A percentile compares a stretch with the other conserved stretches of the same genome.
Conservation (phyloP, 1,140 invertebrate species). For the Trichonephila clavipes region DNA sequence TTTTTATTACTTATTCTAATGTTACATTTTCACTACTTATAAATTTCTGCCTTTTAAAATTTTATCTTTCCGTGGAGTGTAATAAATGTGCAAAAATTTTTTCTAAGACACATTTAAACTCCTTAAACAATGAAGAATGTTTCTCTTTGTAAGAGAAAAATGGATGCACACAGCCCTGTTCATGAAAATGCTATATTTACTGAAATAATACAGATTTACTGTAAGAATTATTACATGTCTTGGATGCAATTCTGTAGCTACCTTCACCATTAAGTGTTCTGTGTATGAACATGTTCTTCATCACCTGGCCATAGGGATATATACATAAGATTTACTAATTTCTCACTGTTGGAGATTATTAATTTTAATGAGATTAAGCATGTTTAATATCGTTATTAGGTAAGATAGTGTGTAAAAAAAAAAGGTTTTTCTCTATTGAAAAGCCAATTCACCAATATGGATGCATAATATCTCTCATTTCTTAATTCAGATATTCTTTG, state of each 20-base stretch:
- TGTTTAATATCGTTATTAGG: no score
- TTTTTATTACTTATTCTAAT: constrained; percentile 58
- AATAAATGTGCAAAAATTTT: constrained; percentile 52
- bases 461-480: no score
- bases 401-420: no score
- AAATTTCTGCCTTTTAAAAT: constrained; percentile 64
- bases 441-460: no score
- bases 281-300: neutral
- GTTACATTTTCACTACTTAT: constrained; percentile 61
- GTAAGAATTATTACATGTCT: neutral
- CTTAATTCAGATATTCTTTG: no score
- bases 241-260: constrained; percentile 14
- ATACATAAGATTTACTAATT: no score
- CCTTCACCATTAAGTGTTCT: constrained; percentile 2
- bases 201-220: constrained; percentile 4
- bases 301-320: neutral
- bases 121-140: neutral
- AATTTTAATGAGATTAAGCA: no score
- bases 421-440: no score
- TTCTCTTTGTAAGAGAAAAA: constrained; percentile 33
- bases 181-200: constrained; percentile 16
- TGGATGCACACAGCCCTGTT: constrained; percentile 23
- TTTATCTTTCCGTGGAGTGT: constrained; percentile 58
- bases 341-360: no score
- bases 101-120: constrained; percentile 40